Evolutionary conservation across 2,888 invertebrate species (phyloP), one percentile per base, ranked within the genome.

Genomic region (Drosophila hamatofila): DNA sequence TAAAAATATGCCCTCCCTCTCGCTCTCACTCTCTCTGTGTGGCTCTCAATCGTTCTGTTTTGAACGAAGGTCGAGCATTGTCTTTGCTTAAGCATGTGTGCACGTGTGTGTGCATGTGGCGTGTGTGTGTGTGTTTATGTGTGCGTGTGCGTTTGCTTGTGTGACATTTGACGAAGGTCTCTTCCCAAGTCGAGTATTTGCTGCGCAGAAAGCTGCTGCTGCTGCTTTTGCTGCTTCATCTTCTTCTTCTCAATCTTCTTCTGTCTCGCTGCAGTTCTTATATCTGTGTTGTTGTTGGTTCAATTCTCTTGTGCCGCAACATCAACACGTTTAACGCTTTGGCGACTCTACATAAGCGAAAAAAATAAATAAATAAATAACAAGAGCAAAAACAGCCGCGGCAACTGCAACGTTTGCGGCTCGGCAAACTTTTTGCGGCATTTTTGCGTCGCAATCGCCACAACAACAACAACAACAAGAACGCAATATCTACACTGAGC

Each of bases 11-110:
- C 44, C 23, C 21, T n/a, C 30, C 5, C 33, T 46, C 52, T 55
- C 42, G 27, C 33, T 27, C 33, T 16, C 23, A 14, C 39, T 25
- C n/a, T 46, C 46, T 46, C 46, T 46, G 16, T 25, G 16, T n/a
- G 30, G 16, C 54, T 58, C 49, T 54, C 42, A n/a, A 16, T 42
- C 42, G 56, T 27, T 39, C 30, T 70, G 48, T 5, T 57, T 56
- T 42, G 16, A n/a, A 48, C 74, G 87, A 87, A 81, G 81, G 87
- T 83, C 84, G 73, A 21, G 49, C 39, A 46, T 66, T 46, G 23
- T 39, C 18, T 18, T 25, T 42, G 42, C 39, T 25, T 14, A 14
- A 39, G 54, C 25, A 37, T 37, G 33, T 54, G 37, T 71, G 35
- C 21, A 8, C 16, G 46, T 18, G 33, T 48, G 61, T 48, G 35